phyloP scores from a whole-genome alignment of 2,888 invertebrate genomes.

The Cataglyphis rosenhaueri region DNA sequence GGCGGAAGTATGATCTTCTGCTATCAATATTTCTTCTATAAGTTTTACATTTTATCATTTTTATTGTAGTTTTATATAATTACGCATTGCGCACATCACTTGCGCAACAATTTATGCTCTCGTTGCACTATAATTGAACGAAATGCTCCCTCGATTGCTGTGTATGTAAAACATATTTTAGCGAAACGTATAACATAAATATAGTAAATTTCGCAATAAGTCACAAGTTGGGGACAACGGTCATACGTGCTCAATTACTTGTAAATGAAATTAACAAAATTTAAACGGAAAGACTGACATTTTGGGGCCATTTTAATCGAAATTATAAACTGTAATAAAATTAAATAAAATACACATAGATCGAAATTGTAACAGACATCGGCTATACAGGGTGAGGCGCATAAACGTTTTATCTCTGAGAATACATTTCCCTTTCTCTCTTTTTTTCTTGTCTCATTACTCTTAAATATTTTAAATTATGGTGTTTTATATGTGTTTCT shows the following conservation, averaged over 20 bases:
- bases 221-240: constrained; percentile 53
- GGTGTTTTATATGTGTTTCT: constrained; percentile 17
- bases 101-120: not conserved
- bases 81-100: not conserved
- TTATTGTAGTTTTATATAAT: constrained; percentile 38
- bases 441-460: not conserved
- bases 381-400: constrained; percentile 42
- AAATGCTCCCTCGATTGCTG: constrained; percentile 58
- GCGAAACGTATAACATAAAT: constrained; percentile 55
- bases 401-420: constrained; percentile 9
- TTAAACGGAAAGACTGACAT: constrained; percentile 82
- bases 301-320: constrained; percentile 82
- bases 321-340: constrained; percentile 63
- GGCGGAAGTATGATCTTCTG: not conserved
- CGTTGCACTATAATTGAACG: constrained; percentile 47
- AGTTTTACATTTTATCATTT: constrained; percentile 11
- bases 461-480: not conserved
- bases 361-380: constrained; percentile 30
- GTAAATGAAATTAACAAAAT: constrained; percentile 76
- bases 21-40: not conserved
- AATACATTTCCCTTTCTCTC: not conserved
- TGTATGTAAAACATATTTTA: constrained; percentile 54
- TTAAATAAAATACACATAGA: constrained; percentile 58
- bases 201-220: constrained; percentile 52
- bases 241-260: constrained; percentile 76